phyloP scores from a whole-genome alignment of 1,140 invertebrate genomes.

The Hylaeus volcanicus region DNA sequence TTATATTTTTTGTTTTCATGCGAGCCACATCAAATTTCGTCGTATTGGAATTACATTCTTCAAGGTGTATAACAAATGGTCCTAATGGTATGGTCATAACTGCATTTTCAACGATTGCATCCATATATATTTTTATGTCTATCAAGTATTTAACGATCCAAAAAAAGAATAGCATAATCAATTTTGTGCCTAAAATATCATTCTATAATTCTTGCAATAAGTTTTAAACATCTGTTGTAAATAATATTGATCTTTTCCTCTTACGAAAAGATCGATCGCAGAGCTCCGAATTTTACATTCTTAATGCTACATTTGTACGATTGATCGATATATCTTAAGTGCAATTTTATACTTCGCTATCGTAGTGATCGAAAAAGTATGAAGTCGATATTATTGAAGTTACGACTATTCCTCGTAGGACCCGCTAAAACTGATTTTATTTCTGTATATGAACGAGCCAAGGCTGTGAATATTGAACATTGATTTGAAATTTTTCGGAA shows the following conservation, averaged over 20 bases:
- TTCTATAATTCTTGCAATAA: background rate
- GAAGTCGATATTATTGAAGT: constrained; percentile 28
- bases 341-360: constrained; percentile 4
- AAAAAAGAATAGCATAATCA: background rate
- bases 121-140: background rate
- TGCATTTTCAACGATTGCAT: constrained; percentile 3
- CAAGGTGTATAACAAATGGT: constrained; percentile 23
- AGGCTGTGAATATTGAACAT: constrained; percentile 54
- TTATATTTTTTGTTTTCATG: constrained; percentile 19
- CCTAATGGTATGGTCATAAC: constrained; percentile 47
- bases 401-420: constrained; percentile 35
- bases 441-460: constrained; percentile 31
- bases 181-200: background rate
- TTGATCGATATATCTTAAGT: constrained; percentile 1
- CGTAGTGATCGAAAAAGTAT: background rate
- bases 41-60: constrained; percentile 26
- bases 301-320: background rate
- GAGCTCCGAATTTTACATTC: background rate
- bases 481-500: constrained; percentile 12
- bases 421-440: constrained; percentile 9
- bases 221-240: background rate
- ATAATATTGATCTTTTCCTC: too few relatives aligned
- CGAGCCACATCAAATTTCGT: constrained; percentile 2
- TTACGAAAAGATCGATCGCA: background rate
- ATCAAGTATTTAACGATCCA: background rate